Percentiles rank a stretch among this genome's conserved stretches.
These are phyloP conservation scores for Globodera ellingtonae DNA, from an alignment of 1,140 invertebrate genomes.

Conservation along the genomic window DNA sequence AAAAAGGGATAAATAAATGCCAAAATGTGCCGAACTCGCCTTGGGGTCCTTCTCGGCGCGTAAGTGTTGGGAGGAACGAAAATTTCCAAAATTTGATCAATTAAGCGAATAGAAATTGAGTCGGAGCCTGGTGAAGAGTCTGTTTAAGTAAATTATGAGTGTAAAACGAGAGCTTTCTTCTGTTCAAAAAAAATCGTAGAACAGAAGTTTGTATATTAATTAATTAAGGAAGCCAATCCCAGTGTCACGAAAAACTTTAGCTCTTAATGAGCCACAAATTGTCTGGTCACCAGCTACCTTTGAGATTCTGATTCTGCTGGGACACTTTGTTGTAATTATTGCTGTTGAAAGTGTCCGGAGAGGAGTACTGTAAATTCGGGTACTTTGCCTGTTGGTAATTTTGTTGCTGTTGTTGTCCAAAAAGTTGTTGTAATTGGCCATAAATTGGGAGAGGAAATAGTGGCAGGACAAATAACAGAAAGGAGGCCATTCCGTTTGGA, in stretches of 20 bases:
- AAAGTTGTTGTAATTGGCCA: not conserved
- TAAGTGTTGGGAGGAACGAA: conserved; percentile 15
- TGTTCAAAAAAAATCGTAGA: too few relatives aligned
- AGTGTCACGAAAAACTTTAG: too few relatives aligned
- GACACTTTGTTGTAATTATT: not conserved
- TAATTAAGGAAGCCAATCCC: too few relatives aligned
- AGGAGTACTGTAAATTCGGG: not conserved
- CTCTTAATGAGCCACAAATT: too few relatives aligned
- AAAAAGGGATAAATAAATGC: not conserved
- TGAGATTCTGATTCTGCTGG: not conserved
- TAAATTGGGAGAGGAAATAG: not conserved
- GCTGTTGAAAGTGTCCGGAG: not conserved
- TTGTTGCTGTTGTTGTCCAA: not conserved
- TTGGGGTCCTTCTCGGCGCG: not conserved
- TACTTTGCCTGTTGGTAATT: not conserved
- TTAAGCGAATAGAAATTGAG: conserved; percentile 14
- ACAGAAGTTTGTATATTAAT: too few relatives aligned
- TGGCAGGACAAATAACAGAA: not conserved
- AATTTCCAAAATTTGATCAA: conserved; percentile 28
- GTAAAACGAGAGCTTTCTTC: not conserved
- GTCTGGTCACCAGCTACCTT: not conserved
- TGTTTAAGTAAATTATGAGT: not conserved
- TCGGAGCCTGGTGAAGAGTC: not conserved
- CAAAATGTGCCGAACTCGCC: not conserved
- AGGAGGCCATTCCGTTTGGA: not conserved